These are phyloP conservation scores for Osmoderma eremita DNA, from an alignment of 2,888 invertebrate species.

Conservation along the genomic window DNA sequence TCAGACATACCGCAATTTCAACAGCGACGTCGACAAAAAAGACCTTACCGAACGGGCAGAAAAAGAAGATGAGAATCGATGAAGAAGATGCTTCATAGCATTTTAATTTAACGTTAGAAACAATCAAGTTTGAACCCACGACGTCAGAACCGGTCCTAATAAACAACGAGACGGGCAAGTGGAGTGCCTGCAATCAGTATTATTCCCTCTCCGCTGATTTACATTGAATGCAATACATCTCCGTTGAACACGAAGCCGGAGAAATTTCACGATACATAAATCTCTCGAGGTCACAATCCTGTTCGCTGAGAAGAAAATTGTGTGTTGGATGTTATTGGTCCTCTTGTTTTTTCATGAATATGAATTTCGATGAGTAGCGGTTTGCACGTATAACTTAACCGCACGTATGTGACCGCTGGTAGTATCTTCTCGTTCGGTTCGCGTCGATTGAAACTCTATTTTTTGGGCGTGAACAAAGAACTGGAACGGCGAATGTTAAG, in stretches of 20 bases:
- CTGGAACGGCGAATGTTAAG: constrained; percentile 8
- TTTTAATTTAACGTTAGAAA: constrained; percentile 39
- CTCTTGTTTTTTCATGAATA: constrained; percentile 32
- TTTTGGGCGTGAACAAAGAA: constrained; percentile 33
- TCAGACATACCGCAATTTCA: constrained; percentile 27
- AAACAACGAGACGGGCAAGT: constrained; percentile 33
- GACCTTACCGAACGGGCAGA: constrained; percentile 20
- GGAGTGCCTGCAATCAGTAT: constrained; percentile 37
- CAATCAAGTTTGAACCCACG: constrained; percentile 37
- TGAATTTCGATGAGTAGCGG: constrained; percentile 31
- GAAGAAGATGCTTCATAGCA: constrained; percentile 36
- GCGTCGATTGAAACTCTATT: constrained; percentile 27
- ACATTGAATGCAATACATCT: constrained; percentile 63
- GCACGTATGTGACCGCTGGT: not conserved
- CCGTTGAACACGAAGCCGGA: constrained; percentile 57
- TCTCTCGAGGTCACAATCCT: constrained; percentile 47
- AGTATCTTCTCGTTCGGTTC: constrained; percentile 4
- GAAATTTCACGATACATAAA: constrained; percentile 60
- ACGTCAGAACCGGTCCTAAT: constrained; percentile 38
- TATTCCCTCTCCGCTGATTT: constrained; percentile 54
- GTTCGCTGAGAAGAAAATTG: constrained; percentile 29
- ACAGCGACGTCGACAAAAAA: constrained; percentile 24
- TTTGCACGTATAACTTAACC: constrained; percentile 9
- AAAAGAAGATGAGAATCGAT: constrained; percentile 17
- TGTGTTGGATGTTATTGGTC: constrained; percentile 34